Base-by-base conservation (phyloP, 1,140 invertebrate species). In the Chlorops oryzae region DNA sequence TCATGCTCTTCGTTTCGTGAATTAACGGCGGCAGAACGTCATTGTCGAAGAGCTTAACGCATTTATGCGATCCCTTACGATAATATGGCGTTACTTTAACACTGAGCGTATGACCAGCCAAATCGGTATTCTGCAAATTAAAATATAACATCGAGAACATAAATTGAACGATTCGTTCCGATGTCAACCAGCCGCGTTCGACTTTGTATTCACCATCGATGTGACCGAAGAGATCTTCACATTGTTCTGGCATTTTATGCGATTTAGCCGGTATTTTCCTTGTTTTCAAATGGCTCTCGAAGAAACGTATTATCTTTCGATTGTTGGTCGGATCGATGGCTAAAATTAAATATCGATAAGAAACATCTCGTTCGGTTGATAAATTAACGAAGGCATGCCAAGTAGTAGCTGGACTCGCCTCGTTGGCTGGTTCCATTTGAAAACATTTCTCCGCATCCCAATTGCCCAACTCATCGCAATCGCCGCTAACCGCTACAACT, bases 171-270 rank as follows among this genome's bases (percentile, higher is more conserved):
- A 87, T 78, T 23, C 84, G 87, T 65, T 94, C 89, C 45, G 81
- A 79, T 12, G 85, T 92, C 1, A 94, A 72, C 92, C 92, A 96
- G 1, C 92, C 92, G 43, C 80, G 80, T 58, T 87, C 84, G 10
- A 90, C 72, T 52, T 77, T 78, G 12, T 75, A 72, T 18, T 75
- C 73, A 7, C 78, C 77, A 63, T 82, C 78, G 68, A 79, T 76
- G 55, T 76, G 73, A 9, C 88, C 85, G 73, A 87, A 87, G 38
- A 62, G 65, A 17, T 82, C 79, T 61, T 20, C 65, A 66, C 43
- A 71, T 24, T 5, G 41, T 56, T 50, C 72, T 52, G 60, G 66
- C 67, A 44, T 54, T n/a, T 51, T 64, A 21, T 56, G 43, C 24
- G 52, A 67, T 7, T 28, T 51, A 9, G 12, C 45, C n/a, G 70